Evolutionary conservation across 2,113 vertebrate species (phyloP), one percentile per base, ranked within the genome.

Genomic region (Ondatra zibethicus): DNA sequence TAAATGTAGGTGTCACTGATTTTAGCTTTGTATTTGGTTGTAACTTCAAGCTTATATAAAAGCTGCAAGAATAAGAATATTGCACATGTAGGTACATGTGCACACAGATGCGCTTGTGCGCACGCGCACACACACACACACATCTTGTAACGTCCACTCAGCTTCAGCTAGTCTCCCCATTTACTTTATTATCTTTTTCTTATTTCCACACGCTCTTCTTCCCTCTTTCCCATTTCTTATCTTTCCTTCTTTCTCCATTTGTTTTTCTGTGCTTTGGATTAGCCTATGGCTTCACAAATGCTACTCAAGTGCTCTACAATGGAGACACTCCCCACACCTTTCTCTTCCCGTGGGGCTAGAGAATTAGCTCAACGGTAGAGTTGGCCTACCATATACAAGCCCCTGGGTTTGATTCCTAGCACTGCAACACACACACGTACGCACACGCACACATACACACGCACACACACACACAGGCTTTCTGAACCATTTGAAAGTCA

Each of bases 11-110:
- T 47, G 55, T 68, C 50, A 21, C 36, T 39, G 36, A 50, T 68
- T 68, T 39, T 84, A 63, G 19, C 19, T 78, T 80, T 66, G 61
- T 63, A 65, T 45, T 91, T 58, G 63, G 87, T 84, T 31, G 16
- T 33, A 92, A 75, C 89, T 96, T 78, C 80, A 88, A 42, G 16
- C 16, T 77, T 96, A n/a, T 3, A 70, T 39, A 88, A 94, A 94
- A 75, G 16, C 75, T 88, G 27, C n/a, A 72, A 81, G 84, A 42
- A 16, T 86, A 90, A 92, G 58, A 87, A 39, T 68, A 75, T 9
- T 65, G 42, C 42, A 80, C 31, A 66, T 68, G 66, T 29, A 29
- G 12, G 65, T 66, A 12, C 27, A 31, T 66, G 65, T 31, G 65
- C 25, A 4, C 4, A 11, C 31, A 29, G 12, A 13, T 31, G 5